Conservation (phyloP, 2,888 invertebrate species). For the Holacanthella duospinosa region DNA sequence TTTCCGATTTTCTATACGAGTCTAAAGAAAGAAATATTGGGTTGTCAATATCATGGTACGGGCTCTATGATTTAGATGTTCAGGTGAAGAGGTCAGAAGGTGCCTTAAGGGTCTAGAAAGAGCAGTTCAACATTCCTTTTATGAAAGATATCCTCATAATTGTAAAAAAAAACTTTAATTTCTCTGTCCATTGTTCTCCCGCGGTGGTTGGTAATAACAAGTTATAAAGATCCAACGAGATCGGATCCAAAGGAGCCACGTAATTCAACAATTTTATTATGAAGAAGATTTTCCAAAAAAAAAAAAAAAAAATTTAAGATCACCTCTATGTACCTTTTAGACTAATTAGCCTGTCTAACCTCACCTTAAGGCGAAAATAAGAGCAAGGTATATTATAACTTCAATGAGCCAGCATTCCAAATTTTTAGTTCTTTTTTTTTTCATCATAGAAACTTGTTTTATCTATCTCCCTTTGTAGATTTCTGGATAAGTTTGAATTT, state of each 20-base stretch:
- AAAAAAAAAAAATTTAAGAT: too few relatives aligned
- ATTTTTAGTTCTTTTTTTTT: background rate
- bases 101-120: background rate
- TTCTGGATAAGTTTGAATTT: too few relatives aligned
- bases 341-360: conserved; percentile 8
- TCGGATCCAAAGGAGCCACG: background rate
- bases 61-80: conserved; percentile 9
- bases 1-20: too few relatives aligned
- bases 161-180: background rate
- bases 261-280: conserved; percentile 5
- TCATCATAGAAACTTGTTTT: too few relatives aligned
- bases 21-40: too few relatives aligned
- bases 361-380: conserved; percentile 9
- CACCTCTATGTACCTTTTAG: background rate
- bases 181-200: background rate
- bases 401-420: background rate
- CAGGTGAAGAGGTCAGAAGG: conserved; percentile 6
- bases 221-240: background rate
- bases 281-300: background rate
- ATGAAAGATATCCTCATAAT: background rate
- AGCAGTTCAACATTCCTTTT: background rate
- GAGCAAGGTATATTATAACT: background rate
- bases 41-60: too few relatives aligned
- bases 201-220: background rate
- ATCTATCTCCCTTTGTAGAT: too few relatives aligned